phyloP scores from a whole-genome alignment of 1,140 invertebrate genomes.

The Drosophila nigromelanica region DNA sequence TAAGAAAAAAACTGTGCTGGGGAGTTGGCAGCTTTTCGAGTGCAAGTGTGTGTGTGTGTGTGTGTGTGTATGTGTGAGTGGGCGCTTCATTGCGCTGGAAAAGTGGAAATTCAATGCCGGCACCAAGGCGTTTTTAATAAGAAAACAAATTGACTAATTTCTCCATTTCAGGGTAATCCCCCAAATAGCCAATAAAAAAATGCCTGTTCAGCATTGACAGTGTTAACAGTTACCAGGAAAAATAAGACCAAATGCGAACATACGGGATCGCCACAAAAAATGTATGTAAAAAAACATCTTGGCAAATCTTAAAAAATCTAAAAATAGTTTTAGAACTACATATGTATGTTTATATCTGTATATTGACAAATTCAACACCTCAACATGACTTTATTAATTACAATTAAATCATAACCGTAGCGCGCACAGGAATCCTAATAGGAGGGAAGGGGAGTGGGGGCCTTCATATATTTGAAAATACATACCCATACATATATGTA shows the following conservation, averaged over 20 bases:
- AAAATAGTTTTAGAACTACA: no score
- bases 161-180: constrained; percentile 49
- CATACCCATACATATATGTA: neutral
- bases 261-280: no score
- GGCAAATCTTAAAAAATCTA: no score
- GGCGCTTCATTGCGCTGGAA: constrained; percentile 5
- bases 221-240: constrained; percentile 16
- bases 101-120: constrained; percentile 52
- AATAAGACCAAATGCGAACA: neutral
- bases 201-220: constrained; percentile 5
- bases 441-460: no score
- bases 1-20: constrained; percentile 1
- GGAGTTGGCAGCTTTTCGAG: constrained; percentile 24
- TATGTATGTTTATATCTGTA: no score
- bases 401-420: no score
- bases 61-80: neutral
- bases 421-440: no score
- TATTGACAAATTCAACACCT: no score
- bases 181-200: constrained; percentile 3
- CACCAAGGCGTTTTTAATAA: neutral
- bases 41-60: constrained; percentile 12
- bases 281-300: no score
- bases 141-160: neutral
- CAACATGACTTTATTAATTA: no score
- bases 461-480: no score